A percentile compares a stretch with the other conserved stretches of the same genome.
These are phyloP conservation scores for Xiphias gladius DNA, from an alignment of 2,113 vertebrate species.

Conservation along the genomic window DNA sequence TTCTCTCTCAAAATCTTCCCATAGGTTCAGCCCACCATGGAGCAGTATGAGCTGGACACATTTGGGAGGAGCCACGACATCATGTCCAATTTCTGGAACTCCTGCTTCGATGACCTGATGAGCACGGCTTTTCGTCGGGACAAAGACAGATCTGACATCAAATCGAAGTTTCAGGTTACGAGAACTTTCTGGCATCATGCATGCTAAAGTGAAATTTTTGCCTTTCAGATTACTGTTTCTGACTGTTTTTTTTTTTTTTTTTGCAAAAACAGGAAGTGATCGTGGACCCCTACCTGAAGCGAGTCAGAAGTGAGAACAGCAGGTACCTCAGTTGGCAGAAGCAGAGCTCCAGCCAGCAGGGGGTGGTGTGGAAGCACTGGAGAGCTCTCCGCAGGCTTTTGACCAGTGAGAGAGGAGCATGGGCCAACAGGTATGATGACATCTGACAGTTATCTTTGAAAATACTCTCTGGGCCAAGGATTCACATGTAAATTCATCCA, in stretches of 20 bases:
- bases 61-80: constrained; percentile 95
- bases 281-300: constrained; percentile 87
- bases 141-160: constrained; percentile 86
- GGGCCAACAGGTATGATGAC: constrained; percentile 88
- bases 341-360: constrained; percentile 89
- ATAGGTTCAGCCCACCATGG: constrained; percentile 93
- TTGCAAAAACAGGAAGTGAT: constrained; percentile 87
- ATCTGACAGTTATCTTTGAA: background rate
- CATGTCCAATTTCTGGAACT: constrained; percentile 99
- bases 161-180: constrained; percentile 90
- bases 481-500: background rate
- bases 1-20: background rate
- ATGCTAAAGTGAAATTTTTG: background rate
- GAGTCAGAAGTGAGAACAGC: constrained; percentile 85
- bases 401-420: constrained; percentile 89
- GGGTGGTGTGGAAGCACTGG: constrained; percentile 91
- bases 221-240: background rate
- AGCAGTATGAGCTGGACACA: constrained; percentile 93
- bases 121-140: constrained; percentile 88
- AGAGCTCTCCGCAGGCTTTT: constrained; percentile 88
- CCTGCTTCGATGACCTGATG: constrained; percentile 96
- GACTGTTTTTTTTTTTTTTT: background rate
- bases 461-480: background rate
- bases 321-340: constrained; percentile 87
- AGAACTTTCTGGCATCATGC: background rate